A percentile compares a stretch with the other conserved stretches of the same genome.
Evolutionary conservation across 2,113 vertebrate species (phyloP).

Genomic region (Clinocottus analis): DNA sequence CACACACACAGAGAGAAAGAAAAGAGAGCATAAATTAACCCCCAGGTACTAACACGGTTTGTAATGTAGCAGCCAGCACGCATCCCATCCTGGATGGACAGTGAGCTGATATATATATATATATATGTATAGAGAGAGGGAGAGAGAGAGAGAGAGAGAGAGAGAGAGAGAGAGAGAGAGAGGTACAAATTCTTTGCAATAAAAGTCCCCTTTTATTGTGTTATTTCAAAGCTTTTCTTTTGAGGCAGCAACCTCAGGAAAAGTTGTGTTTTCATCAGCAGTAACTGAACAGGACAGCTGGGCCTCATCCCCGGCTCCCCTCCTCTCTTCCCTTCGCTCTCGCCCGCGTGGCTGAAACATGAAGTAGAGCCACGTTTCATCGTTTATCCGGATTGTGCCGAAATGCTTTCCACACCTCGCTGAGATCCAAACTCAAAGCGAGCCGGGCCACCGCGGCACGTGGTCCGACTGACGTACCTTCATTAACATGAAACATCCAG

Average conservation of each 20-base stretch:
- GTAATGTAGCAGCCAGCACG: neutral
- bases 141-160: no score
- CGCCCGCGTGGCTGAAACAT: no score
- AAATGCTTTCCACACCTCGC: no score
- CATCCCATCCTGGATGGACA: neutral
- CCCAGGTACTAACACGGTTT: slow-evolving; percentile 38
- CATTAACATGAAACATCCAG: neutral
- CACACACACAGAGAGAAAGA: neutral
- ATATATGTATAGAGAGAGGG: no score
- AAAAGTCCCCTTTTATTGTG: neutral
- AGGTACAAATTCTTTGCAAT: no score
- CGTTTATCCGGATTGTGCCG: no score
- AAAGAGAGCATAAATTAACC: slow-evolving; percentile 37
- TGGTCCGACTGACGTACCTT: no score
- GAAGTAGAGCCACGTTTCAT: no score
- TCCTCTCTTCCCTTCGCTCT: neutral
- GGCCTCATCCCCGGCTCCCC: no score
- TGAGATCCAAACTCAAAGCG: no score
- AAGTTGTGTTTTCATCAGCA: neutral
- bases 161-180: no score
- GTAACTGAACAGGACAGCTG: neutral
- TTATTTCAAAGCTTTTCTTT: neutral
- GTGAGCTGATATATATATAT: neutral
- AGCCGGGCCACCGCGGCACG: no score
- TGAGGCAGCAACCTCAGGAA: neutral